A percentile compares a stretch with the other conserved stretches of the same genome.
These are phyloP conservation scores for Phrynosoma blainvillii DNA, from an alignment of 2,113 vertebrate genomes.

Conservation along the genomic window DNA sequence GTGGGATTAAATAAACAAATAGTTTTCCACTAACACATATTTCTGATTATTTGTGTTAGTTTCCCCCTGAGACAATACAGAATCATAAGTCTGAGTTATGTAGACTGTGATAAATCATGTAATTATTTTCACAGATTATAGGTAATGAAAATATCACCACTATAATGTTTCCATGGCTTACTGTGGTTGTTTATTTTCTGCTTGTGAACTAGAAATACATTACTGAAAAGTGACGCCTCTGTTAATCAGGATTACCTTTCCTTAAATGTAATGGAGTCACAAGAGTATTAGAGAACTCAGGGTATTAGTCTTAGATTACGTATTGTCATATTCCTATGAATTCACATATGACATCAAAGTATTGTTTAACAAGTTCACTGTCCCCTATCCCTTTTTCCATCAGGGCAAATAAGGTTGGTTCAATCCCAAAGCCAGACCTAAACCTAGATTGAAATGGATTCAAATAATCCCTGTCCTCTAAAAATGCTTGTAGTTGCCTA, in stretches of 20 bases:
- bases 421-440: no score
- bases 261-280: neutral
- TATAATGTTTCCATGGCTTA: neutral
- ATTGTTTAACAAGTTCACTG: no score
- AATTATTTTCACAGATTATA: conserved; percentile 14
- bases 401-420: no score
- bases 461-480: no score
- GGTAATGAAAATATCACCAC: neutral
- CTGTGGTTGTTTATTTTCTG: neutral
- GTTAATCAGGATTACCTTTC: conserved; percentile 1
- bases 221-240: neutral
- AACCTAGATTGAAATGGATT: no score
- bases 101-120: neutral
- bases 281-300: no score
- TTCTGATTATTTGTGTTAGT: neutral
- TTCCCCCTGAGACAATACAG: neutral
- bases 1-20: neutral
- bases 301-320: neutral
- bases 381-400: no score
- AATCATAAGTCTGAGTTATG: neutral
- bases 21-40: neutral
- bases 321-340: no score
- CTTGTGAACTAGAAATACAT: conserved; percentile 2
- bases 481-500: no score
- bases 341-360: no score